Conservation (phyloP, 2,113 vertebrate genomes). For the Panurus biarmicus region DNA sequence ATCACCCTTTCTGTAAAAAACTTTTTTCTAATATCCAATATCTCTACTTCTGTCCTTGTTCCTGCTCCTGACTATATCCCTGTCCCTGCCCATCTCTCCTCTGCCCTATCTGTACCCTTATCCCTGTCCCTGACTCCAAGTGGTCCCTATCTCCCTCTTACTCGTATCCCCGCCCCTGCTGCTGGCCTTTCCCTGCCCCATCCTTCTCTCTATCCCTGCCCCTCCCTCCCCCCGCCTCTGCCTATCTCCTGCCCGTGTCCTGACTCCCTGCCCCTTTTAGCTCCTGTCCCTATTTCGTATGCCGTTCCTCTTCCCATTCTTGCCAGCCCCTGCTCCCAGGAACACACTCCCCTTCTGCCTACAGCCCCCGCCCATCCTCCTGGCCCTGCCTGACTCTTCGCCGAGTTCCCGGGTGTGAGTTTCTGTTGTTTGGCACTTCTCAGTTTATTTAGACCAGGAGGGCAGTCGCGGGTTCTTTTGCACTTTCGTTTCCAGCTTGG, state of each 20-base stretch:
- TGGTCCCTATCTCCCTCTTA: not conserved
- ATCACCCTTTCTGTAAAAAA: not conserved
- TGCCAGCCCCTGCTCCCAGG: not conserved
- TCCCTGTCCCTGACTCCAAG: not conserved
- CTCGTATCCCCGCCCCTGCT: too few relatives aligned
- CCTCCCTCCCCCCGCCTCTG: not conserved
- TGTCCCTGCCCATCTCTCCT: not conserved
- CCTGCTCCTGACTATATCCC: not conserved
- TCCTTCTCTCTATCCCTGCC: not conserved
- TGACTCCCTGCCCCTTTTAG: not conserved
- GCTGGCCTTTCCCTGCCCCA: not conserved
- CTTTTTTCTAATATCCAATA: not conserved
- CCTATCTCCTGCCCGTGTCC: not conserved
- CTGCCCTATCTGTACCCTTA: not conserved
- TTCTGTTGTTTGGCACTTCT: not conserved
- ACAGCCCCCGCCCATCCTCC: not conserved
- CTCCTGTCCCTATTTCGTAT: not conserved
- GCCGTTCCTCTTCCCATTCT: not conserved
- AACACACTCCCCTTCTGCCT: not conserved
- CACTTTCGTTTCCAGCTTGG: constrained; percentile 1
- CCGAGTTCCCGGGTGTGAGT: not conserved
- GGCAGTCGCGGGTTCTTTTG: not conserved
- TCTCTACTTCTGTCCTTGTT: not conserved
- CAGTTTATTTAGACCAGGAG: not conserved
- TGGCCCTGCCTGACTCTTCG: not conserved